These are phyloP conservation scores for Siniperca obscura DNA, from an alignment of 2,797 vertebrate species.

Conservation along the genomic window DNA sequence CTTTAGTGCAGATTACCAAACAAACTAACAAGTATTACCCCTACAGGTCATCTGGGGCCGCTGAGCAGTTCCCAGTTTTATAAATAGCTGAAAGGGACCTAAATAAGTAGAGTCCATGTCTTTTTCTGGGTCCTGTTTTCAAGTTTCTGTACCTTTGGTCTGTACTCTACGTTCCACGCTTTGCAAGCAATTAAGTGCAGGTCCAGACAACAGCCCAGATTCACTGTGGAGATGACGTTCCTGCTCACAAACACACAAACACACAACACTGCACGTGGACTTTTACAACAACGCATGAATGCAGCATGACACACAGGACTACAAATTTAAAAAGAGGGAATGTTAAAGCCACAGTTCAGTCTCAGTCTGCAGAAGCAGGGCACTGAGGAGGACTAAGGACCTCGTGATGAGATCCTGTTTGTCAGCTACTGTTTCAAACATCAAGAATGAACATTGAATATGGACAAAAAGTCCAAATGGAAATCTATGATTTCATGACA, in stretches of 20 bases:
- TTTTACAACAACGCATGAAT: background rate
- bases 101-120: background rate
- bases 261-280: too few relatives aligned
- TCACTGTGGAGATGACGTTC: conserved; percentile 91
- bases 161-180: conserved; percentile 92
- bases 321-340: background rate
- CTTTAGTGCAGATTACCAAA: too few relatives aligned
- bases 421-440: too few relatives aligned
- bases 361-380: too few relatives aligned
- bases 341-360: background rate
- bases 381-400: too few relatives aligned
- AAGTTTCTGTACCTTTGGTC: conserved; percentile 85
- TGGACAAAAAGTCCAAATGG: too few relatives aligned
- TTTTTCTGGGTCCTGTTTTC: background rate
- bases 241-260: conserved; percentile 71
- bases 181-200: conserved; percentile 90
- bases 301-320: background rate
- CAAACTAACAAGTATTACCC: too few relatives aligned
- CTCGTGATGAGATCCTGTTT: too few relatives aligned
- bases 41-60: too few relatives aligned
- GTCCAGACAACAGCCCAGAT: conserved; percentile 90
- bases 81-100: background rate
- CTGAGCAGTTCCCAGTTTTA: background rate
- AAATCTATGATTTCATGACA: too few relatives aligned
- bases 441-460: too few relatives aligned